Evolutionary conservation across 2,113 vertebrate genomes (phyloP).

Genomic region (Sminthopsis crassicaudata): DNA sequence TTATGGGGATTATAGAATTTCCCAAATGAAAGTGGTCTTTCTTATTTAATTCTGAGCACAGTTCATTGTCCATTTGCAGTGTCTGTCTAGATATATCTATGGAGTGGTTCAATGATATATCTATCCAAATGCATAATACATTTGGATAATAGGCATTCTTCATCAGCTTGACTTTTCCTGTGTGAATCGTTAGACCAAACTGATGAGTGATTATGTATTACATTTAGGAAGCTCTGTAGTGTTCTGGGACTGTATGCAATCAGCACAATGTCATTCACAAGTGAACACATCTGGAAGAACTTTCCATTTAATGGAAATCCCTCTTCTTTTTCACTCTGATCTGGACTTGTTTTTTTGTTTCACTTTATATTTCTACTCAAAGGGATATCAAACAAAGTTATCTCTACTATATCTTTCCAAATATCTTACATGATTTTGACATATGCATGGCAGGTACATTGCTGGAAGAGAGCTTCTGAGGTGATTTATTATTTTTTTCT

Average conservation of each 20-base stretch:
- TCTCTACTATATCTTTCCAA: background rate
- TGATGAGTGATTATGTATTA: background rate
- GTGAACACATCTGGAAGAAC: background rate
- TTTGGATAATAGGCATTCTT: background rate
- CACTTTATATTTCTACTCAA: background rate
- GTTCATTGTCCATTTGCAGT: background rate
- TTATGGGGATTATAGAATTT: background rate
- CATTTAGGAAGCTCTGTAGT: background rate
- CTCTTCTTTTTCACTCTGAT: background rate
- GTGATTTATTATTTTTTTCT: background rate
- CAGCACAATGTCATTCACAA: background rate
- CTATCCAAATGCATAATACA: background rate
- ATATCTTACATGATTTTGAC: background rate
- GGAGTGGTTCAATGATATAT: background rate
- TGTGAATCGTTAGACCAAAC: background rate
- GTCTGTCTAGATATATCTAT: background rate
- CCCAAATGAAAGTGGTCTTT: background rate
- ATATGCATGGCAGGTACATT: background rate
- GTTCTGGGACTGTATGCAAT: background rate
- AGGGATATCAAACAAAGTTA: background rate
- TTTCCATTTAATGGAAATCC: background rate
- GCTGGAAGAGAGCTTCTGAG: background rate
- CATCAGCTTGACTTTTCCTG: background rate
- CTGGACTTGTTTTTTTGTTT: background rate
- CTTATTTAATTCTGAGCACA: background rate